Base-by-base conservation (phyloP, 2,888 invertebrate species). In the Osmoderma eremita region DNA sequence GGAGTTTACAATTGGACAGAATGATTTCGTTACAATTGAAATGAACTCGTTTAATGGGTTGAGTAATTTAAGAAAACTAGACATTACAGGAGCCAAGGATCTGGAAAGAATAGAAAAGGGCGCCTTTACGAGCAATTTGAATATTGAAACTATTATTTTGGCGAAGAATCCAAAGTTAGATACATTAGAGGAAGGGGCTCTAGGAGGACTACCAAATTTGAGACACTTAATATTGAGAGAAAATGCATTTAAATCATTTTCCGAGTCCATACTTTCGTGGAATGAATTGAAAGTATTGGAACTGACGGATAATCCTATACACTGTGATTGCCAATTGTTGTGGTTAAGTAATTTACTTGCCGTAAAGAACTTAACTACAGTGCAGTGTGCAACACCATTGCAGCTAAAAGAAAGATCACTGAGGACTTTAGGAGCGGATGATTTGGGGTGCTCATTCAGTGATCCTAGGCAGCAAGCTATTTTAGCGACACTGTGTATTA, bases 251-350 rank as follows among this genome's bases (percentile, higher is more conserved):
- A 85, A 86, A 67, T 88, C 88, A 3, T 84, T 95, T 68, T 87
- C 91, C n/a, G 94, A 94, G 80, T 88, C 90, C 0, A 86, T 93
- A 54, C 90, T 93, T 41, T 88, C 92, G 20, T 94, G 93, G 86
- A 89, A 88, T 71, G 93, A 93, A 76, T 82, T 94, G 38, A 86
- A 89, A 54, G 87, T 88, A 15, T 80, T 95, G 15, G 94, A 94
- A 77, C 84, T 95, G 39, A 90, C 91, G 1, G 93, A 94, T 76
- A 94, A 94, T 78, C 93, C 93, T 0, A 84, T 95, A 58, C 85
- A 88, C 67, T 95, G 95, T 79, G 91, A 91, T 77, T 95, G 95
- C 77, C 88, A 89, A 69, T 81, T 94, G 30, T 81, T 92, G 67
- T 95, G 94, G 94, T 84, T 95, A 39, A 87, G 90, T 61, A 90